A percentile compares a stretch with the other conserved stretches of the same genome.
phyloP scores from a whole-genome alignment of 1,140 invertebrate genomes.

The Drosophila nigrodunni region DNA sequence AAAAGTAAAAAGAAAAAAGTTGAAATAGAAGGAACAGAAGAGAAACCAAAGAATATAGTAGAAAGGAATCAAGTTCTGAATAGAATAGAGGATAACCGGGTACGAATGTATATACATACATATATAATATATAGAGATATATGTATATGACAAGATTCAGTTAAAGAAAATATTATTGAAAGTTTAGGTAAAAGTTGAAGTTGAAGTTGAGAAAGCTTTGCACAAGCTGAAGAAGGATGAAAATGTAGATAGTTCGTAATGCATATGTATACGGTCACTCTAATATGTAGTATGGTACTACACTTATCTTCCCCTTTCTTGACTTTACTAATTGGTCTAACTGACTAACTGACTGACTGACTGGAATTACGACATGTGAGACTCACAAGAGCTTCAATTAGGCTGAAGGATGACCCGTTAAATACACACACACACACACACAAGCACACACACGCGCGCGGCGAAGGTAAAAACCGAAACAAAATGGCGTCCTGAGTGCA shows the following conservation, averaged over 20 bases:
- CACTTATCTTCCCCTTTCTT: neutral
- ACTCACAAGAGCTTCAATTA: conserved; percentile 33
- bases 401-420: conserved; percentile 27
- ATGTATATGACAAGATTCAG: conserved; percentile 52
- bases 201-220: conserved; percentile 31
- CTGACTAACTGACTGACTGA: conserved; percentile 13
- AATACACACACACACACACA: conserved; percentile 22
- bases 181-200: conserved; percentile 11
- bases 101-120: conserved; percentile 54
- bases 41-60: conserved; percentile 26
- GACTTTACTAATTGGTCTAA: conserved; percentile 9
- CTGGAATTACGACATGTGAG: conserved; percentile 11
- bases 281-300: neutral
- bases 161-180: neutral
- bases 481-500: conserved; percentile 24
- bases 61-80: conserved; percentile 45
- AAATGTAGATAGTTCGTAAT: conserved; percentile 18
- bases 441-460: conserved; percentile 7
- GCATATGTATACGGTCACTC: conserved; percentile 5
- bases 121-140: conserved; percentile 42
- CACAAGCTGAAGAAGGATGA: conserved; percentile 41
- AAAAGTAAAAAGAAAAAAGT: conserved; percentile 19
- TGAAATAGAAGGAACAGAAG: conserved; percentile 39
- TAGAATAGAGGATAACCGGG: conserved; percentile 47
- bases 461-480: neutral